A percentile compares a stretch with the other conserved stretches of the same genome.
Evolutionary conservation across 2,888 invertebrate genomes (phyloP).

Genomic region (Mystacides longicornis): DNA sequence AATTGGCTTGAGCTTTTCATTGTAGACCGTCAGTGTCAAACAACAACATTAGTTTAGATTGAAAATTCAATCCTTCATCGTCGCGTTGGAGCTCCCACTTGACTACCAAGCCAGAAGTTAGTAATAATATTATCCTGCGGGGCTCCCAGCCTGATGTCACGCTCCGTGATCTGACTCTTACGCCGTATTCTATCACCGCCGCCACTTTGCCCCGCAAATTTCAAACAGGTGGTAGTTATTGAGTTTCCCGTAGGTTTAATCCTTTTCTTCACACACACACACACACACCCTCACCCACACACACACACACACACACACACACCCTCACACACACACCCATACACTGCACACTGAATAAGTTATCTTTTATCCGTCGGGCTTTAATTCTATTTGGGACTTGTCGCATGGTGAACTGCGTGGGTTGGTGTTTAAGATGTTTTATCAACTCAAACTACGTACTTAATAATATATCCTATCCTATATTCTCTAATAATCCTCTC

Average conservation of each 20-base stretch:
- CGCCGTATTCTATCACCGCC: background rate
- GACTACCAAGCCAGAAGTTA: no score
- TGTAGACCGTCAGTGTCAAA: background rate
- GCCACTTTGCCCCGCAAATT: conserved; percentile 5
- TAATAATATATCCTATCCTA: no score
- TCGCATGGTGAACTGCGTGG: no score
- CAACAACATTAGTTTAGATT: background rate
- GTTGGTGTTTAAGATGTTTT: no score
- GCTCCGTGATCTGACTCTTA: background rate
- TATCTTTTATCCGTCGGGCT: conserved; percentile 5
- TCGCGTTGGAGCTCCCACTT: background rate
- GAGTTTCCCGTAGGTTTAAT: conserved; percentile 15
- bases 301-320: no score
- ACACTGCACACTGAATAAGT: conserved; percentile 25
- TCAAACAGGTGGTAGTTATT: conserved; percentile 18
- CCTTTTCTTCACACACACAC: no score
- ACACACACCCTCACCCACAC: no score
- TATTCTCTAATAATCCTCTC: no score
- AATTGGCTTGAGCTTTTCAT: background rate
- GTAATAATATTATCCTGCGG: background rate
- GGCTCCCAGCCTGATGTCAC: background rate
- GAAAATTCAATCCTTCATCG: background rate
- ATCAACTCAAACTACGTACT: no score
- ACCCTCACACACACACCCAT: no score
- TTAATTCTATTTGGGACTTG: background rate